Evolutionary conservation across 2,888 invertebrate genomes (phyloP), one percentile per base, ranked within the genome.

Genomic region (Eilema sororculum): DNA sequence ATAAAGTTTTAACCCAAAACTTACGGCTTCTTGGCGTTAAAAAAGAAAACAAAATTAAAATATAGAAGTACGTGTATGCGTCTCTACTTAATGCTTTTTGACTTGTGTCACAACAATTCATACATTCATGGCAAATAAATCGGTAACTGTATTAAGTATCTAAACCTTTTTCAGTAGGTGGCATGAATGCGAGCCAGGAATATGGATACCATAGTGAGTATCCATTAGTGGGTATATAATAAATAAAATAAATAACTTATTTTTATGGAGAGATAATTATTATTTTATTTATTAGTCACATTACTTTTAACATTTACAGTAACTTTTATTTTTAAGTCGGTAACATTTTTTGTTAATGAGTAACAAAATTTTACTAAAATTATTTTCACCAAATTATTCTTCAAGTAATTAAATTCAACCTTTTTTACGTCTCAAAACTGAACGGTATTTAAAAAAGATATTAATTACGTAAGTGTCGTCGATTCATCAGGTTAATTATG

Each of bases 401-500:
- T 22, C n/a, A 20, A 60, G n/a, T 30, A 33, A 60, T 30, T 60
- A 60, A 30, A 58, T 25, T 3, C 6, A 58, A 58, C 6, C 24
- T 25, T 28, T 58, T 25, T 58, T 58, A 58, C 16, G 20, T 58
- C 24, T 24, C 25, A 80, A 80, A 78, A 83, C 71, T 66, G 59
- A 72, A 76, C 71, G 63, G 68, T 57, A 74, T 76, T 76, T 76
- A 78, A 74, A 80, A 77, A 77, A 75, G 71, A 73, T 78, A 61
- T 65, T 65, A 69, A 78, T 68, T 80, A 70, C 76, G 73, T 80
- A 80, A 78, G 72, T 81, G 81, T 82, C 81, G 73, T 81, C 81
- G 78, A 76, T 79, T 80, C 77, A 82, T 82, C 83, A 74, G 77
- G 75, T 82, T 86, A 85, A 87, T 88, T 88, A 89, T 85, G 77